phyloP scores from a whole-genome alignment of 2,797 vertebrate species.

The Brachyalestes nurse region DNA sequence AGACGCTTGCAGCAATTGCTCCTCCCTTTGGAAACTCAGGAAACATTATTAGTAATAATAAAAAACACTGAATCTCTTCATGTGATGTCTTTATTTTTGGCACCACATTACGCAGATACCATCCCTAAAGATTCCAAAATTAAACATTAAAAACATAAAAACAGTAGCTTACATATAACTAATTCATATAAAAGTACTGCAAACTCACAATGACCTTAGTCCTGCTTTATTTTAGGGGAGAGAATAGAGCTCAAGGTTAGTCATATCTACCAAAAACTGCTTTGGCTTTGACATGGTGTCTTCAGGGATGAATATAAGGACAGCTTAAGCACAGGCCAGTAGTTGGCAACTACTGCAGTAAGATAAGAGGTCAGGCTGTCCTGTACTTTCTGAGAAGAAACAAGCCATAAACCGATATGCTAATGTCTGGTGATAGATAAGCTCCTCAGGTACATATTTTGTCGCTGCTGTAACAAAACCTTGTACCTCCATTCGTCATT shows the following conservation, averaged over 20 bases:
- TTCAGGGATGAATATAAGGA: background rate
- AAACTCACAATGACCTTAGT: background rate
- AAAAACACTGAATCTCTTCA: no score
- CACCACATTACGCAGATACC: no score
- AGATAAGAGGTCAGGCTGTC: constrained; percentile 8
- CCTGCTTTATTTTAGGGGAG: background rate
- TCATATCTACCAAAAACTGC: background rate
- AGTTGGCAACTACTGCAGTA: background rate
- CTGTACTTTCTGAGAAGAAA: background rate
- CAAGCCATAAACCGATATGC: background rate
- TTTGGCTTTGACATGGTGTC: background rate
- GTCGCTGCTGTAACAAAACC: background rate
- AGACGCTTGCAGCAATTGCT: no score
- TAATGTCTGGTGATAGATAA: background rate
- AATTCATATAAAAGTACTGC: no score
- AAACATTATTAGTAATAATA: no score
- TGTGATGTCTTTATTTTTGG: no score
- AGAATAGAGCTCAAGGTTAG: background rate
- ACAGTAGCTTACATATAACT: no score
- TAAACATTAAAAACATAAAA: no score
- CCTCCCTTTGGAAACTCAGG: no score
- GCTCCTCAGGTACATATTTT: background rate
- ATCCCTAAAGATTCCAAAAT: no score
- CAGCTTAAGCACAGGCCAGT: background rate
- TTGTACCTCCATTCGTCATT: no score